Evolutionary conservation across 2,888 invertebrate genomes (phyloP).

Genomic region (Ophion costatus): DNA sequence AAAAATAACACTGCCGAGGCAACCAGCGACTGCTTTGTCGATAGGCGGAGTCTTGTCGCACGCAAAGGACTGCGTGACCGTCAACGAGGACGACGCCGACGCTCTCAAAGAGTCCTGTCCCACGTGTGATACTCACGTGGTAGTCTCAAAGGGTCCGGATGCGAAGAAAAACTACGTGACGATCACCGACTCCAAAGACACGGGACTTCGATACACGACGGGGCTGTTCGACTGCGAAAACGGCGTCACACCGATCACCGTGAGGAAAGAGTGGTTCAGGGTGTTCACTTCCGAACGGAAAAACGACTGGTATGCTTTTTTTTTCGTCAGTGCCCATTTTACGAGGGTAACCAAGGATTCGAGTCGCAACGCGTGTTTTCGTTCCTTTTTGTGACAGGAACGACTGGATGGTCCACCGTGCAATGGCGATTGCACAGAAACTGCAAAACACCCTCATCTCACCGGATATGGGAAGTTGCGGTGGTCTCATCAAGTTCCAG

Average conservation of each 20-base stretch:
- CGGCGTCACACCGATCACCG: conserved; percentile 61
- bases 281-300: conserved; percentile 61
- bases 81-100: conserved; percentile 76
- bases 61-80: conserved; percentile 78
- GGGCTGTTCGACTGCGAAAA: conserved; percentile 77
- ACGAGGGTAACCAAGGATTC: background rate
- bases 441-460: conserved; percentile 69
- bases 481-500: conserved; percentile 71
- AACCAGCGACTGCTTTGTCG: conserved; percentile 73
- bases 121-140: conserved; percentile 74
- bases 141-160: conserved; percentile 77
- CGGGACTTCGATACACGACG: conserved; percentile 72
- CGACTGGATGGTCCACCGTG: conserved; percentile 22
- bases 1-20: conserved; percentile 77
- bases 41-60: conserved; percentile 76
- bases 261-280: conserved; percentile 63
- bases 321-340: background rate
- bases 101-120: conserved; percentile 77
- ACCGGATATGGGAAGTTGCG: conserved; percentile 76
- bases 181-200: conserved; percentile 72
- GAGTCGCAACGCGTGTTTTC: background rate
- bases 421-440: conserved; percentile 70
- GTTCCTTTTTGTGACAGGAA: conserved; percentile 61
- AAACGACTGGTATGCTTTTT: conserved; percentile 67
- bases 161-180: conserved; percentile 64